Percentiles rank a stretch among this genome's conserved stretches.
Evolutionary conservation across 2,113 vertebrate species (phyloP).

Genomic region (Lagopus muta): DNA sequence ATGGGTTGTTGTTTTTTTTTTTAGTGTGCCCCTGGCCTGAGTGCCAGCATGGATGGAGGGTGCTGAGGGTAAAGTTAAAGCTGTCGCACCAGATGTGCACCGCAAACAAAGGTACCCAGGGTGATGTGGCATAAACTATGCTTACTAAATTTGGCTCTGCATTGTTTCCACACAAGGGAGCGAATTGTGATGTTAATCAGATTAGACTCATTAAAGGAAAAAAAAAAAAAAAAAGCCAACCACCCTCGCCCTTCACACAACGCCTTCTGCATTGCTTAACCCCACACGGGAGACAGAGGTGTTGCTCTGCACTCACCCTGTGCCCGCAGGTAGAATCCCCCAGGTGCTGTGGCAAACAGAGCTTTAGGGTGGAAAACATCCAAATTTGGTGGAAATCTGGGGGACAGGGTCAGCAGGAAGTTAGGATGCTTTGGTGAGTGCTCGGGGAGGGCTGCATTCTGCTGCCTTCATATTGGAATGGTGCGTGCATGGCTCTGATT

Average conservation of each 20-base stretch:
- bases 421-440: neutral
- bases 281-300: constrained; percentile 29
- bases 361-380: neutral
- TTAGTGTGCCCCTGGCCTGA: neutral
- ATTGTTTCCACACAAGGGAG: constrained; percentile 71
- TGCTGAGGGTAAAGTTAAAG: constrained; percentile 36
- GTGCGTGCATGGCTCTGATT: neutral
- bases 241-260: constrained; percentile 1
- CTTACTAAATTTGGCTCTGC: constrained; percentile 65
- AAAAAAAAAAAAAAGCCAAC: fast-evolving
- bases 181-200: constrained; percentile 65
- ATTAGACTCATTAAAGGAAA: constrained; percentile 67
- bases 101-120: constrained; percentile 46
- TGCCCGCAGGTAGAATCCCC: neutral
- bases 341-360: neutral
- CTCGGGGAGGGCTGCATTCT: neutral
- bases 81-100: constrained; percentile 48
- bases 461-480: fast-evolving
- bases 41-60: neutral
- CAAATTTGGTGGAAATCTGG: neutral
- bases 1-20: neutral
- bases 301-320: neutral
- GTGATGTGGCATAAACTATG: constrained; percentile 36
- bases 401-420: neutral
- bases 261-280: constrained; percentile 59